Evolutionary conservation across 2,113 vertebrate species (phyloP), one percentile per base, ranked within the genome.

Genomic region (Apeltes quadracus): DNA sequence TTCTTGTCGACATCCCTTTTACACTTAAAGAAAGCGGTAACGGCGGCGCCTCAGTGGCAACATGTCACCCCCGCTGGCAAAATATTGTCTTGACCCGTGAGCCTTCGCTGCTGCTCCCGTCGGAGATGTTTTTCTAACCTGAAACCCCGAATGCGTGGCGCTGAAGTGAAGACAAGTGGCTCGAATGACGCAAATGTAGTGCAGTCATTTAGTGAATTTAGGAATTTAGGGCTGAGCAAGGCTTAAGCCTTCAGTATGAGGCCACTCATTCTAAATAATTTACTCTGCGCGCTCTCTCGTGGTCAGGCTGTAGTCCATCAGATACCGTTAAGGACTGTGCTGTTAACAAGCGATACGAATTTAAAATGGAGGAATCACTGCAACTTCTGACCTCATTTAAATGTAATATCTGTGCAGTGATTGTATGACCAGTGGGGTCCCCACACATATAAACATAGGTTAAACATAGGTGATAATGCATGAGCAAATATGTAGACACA

Each of bases 161-260:
- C 81, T 51, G 48, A 81, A 90, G 83, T 85, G 82, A 88, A 87
- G 87, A 85, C 71, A 48, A 87, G 85, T 90, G 85, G 84, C 81
- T 87, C 86, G 63, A 77, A 90, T 93, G 88, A 90, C 84, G 69
- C 74, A 83, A n/a, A 44, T 74, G 76, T 84, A 85, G 88, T 85
- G 84, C 64, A 89, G 81, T 90, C 71, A 87, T 77, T 88, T 78
- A 80, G 53, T 55, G 64, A 78, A 71, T 76, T 23, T 23, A 23
- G 22, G 82, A 90, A 83, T 88, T 86, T 85, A 72, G 68, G 75
- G 23, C 53, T 29, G 50, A 65, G 75, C 36, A 43, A 64, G 22
- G 72, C 72, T 72, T 75, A 67, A 59, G 68, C 50, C 50, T 43
- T 55, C 57, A 67, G 69, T 61, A 54, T 67, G 66, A 76, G 61